A percentile compares a stretch with the other conserved stretches of the same genome.
Conservation (phyloP, 1,140 invertebrate genomes). For the Chrysomallon squamiferum region DNA sequence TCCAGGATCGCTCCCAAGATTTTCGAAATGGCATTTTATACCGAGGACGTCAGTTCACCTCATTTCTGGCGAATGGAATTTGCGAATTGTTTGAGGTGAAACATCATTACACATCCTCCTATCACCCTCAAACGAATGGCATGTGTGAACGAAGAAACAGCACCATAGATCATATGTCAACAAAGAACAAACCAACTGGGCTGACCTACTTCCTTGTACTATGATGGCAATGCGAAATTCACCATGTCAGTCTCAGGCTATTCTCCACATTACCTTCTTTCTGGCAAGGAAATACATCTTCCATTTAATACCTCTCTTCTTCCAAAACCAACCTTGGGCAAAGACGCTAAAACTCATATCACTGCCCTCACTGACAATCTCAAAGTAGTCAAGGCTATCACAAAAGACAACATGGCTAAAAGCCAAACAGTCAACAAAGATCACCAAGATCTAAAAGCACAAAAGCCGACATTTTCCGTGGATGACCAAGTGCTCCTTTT, state of each 20-base stretch:
- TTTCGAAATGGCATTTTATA: not conserved
- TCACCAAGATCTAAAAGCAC: too few relatives aligned
- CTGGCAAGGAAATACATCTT: constrained; percentile 25
- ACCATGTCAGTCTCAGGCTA: constrained; percentile 13
- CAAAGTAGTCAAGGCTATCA: constrained; percentile 8
- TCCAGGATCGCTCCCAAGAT: not conserved
- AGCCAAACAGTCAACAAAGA: too few relatives aligned
- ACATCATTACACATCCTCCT: constrained; percentile 1
- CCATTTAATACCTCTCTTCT: constrained; percentile 22
- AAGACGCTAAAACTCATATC: constrained; percentile 9
- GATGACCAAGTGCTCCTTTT: too few relatives aligned
- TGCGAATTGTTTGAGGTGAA: constrained; percentile 21
- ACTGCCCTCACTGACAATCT: constrained; percentile 11
- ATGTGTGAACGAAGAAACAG: not conserved
- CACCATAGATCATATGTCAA: not conserved
- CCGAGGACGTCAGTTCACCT: constrained; percentile 19
- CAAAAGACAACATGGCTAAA: constrained; percentile 17
- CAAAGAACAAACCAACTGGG: constrained; percentile 9
- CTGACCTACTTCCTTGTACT: constrained; percentile 6
- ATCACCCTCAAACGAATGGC: too few relatives aligned
- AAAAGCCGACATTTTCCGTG: too few relatives aligned
- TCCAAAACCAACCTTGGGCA: constrained; percentile 17
- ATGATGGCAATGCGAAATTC: constrained; percentile 23
- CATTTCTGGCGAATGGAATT: constrained; percentile 12
- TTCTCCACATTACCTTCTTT: constrained; percentile 24